Conservation (phyloP, 2,113 vertebrate species). For the Leptocoma aspasia region DNA sequence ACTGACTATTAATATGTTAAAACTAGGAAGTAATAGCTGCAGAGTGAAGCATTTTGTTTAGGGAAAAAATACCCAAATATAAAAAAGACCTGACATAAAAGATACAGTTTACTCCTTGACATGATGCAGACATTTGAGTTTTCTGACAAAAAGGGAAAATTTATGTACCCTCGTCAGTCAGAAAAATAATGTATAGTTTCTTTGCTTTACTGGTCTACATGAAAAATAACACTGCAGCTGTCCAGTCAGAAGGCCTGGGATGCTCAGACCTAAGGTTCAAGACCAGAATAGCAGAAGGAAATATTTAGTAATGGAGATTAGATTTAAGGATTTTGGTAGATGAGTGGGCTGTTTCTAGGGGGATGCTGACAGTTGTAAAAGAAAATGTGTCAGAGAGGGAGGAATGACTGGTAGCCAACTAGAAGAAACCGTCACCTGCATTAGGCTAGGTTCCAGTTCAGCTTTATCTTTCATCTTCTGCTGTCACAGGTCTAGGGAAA, state of each 20-base stretch:
- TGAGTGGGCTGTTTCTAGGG: not conserved
- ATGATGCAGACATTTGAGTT: not conserved
- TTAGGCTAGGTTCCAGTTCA: not conserved
- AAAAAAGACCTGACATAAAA: not conserved
- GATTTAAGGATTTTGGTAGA: not conserved
- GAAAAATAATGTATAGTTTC: not conserved
- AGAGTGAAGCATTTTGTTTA: not conserved
- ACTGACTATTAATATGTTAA: not conserved
- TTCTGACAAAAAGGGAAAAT: not conserved
- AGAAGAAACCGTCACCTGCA: not conserved
- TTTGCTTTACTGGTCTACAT: not conserved
- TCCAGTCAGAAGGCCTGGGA: not conserved
- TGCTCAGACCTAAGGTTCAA: not conserved
- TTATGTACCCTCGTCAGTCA: not conserved
- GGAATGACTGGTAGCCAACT: not conserved
- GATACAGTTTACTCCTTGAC: not conserved
- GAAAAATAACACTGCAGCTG: not conserved
- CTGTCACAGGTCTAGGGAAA: not conserved
- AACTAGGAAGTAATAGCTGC: not conserved
- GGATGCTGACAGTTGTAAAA: not conserved
- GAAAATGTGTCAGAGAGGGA: not conserved
- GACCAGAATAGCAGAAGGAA: not conserved
- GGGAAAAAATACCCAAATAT: not conserved
- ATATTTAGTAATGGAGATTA: conserved; percentile 5
- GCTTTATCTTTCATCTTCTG: not conserved